Conservation (phyloP, 2,113 vertebrate species). For the Cariama cristata region DNA sequence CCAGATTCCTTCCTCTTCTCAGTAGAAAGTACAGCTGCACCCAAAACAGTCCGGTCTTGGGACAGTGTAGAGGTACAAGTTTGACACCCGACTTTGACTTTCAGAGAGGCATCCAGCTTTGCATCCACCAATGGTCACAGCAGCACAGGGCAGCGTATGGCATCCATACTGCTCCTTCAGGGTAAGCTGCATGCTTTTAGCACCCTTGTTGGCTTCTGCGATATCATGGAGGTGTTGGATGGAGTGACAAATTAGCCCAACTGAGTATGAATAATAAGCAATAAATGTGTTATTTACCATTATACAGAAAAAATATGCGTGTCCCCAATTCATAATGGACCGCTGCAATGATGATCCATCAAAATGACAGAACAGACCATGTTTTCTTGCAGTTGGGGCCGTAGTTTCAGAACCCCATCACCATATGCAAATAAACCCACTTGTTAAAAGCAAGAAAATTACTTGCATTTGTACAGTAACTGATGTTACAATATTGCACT, state of each 20-base stretch:
- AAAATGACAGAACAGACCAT: neutral
- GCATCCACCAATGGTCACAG: accelerated
- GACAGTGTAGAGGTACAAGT: neutral
- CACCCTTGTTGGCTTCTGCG: neutral
- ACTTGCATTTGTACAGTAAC: neutral
- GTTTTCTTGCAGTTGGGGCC: neutral
- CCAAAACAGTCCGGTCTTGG: neutral
- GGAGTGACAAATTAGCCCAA: neutral
- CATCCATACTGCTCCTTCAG: neutral
- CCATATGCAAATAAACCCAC: neutral
- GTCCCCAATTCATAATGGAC: neutral
- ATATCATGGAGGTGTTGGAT: neutral
- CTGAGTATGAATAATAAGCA: neutral
- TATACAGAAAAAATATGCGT: neutral
- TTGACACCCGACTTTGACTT: neutral
- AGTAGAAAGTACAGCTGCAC: neutral
- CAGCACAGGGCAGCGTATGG: neutral
- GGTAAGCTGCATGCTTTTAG: neutral
- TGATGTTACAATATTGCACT: neutral
- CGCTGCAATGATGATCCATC: neutral
- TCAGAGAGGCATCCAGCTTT: neutral
- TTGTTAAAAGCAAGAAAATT: neutral
- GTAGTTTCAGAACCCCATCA: neutral
- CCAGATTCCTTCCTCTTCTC: neutral
- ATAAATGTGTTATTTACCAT: neutral